These are phyloP conservation scores for Karalla daura DNA, from an alignment of 2,797 vertebrate genomes.

Conservation along the genomic window DNA sequence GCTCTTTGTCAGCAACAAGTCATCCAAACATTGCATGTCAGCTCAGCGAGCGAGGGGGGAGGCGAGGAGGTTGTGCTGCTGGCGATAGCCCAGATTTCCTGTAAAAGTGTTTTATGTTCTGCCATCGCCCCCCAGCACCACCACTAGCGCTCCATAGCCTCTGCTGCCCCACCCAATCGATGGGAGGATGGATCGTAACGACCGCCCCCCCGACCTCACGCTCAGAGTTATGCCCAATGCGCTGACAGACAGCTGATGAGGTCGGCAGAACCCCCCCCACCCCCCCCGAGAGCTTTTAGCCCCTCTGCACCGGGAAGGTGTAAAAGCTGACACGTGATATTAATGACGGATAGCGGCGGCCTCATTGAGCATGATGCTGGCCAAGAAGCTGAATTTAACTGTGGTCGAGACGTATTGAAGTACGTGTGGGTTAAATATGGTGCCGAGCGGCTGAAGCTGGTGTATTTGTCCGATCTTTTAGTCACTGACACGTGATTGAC, in stretches of 20 bases:
- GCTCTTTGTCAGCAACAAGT: constrained; percentile 65
- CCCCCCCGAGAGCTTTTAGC: constrained; percentile 64
- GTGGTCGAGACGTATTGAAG: constrained; percentile 35
- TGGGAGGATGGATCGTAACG: constrained; percentile 70
- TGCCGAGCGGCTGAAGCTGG: constrained; percentile 15
- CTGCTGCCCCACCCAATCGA: constrained; percentile 65
- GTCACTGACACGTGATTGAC: constrained; percentile 12
- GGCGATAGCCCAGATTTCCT: constrained; percentile 63
- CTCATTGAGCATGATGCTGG: constrained; percentile 37
- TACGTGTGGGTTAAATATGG: constrained; percentile 28
- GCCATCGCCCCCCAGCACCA: too few species aligned
- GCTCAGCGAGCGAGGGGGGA: constrained; percentile 39
- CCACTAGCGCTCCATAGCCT: constrained; percentile 36
- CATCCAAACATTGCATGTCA: constrained; percentile 44
- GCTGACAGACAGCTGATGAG: constrained; percentile 74
- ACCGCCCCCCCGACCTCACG: constrained; percentile 56
- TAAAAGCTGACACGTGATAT: constrained; percentile 64
- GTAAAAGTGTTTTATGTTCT: constrained; percentile 76
- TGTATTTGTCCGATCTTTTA: constrained; percentile 26
- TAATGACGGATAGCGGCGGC: constrained; percentile 59
- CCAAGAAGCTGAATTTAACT: constrained; percentile 40
- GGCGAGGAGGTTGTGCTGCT: constrained; percentile 24
- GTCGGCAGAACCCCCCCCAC: constrained; percentile 67
- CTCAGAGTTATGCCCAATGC: constrained; percentile 66
- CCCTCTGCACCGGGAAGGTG: constrained; percentile 51